Percentiles rank a stretch among this genome's conserved stretches.
Conservation (phyloP, 1,140 invertebrate genomes). For the Zophobas morio region DNA sequence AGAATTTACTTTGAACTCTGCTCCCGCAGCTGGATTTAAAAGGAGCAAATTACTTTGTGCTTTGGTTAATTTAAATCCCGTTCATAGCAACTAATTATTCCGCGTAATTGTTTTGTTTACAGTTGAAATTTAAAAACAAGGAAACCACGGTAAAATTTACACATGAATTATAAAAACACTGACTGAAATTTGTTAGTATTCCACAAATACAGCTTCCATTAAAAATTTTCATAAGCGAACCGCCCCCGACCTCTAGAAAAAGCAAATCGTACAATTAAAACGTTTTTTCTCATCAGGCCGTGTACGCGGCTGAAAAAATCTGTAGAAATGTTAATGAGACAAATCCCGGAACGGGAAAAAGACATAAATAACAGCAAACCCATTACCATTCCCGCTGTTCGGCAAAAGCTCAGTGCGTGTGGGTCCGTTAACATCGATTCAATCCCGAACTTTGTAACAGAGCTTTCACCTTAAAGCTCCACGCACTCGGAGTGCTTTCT, state of each 20-base stretch:
- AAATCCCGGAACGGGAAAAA: conserved; percentile 27
- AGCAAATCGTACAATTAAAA: conserved; percentile 12
- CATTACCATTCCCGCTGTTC: conserved; percentile 1
- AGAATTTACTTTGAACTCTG: conserved; percentile 13
- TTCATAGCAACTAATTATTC: no score
- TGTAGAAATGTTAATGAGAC: conserved; percentile 29
- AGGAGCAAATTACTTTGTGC: not conserved
- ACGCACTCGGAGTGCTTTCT: conserved; percentile 14
- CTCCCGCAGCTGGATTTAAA: not conserved
- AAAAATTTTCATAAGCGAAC: not conserved
- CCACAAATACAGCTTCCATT: not conserved
- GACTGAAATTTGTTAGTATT: no score
- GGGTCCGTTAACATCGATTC: conserved; percentile 26
- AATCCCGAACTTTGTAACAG: conserved; percentile 1
- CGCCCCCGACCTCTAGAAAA: not conserved
- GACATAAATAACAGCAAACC: conserved; percentile 30
- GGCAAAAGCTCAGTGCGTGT: conserved; percentile 24
- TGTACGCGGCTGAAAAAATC: not conserved
- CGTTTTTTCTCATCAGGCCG: not conserved
- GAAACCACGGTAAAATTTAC: no score
- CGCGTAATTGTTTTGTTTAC: no score
- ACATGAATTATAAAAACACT: no score
- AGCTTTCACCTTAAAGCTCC: conserved; percentile 21
- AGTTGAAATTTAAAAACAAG: no score
- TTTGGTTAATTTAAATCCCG: no score